phyloP scores from a whole-genome alignment of 2,113 vertebrate species.

The Megaceryle torquata region DNA sequence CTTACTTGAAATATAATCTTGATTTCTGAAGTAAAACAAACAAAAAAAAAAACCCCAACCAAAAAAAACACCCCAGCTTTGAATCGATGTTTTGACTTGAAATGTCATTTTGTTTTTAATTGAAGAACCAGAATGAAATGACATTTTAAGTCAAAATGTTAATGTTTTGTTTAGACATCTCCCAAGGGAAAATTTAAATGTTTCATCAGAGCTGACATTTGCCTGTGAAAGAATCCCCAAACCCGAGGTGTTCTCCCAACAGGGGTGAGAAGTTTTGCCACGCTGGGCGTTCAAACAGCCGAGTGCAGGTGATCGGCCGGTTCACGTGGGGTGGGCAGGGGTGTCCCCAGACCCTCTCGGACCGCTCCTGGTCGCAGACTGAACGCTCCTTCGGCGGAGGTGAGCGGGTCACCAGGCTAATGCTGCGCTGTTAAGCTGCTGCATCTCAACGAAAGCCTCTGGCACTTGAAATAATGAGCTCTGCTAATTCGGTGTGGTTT shows the following conservation, averaged over 20 bases:
- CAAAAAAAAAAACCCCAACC: background rate
- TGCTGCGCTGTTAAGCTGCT: background rate
- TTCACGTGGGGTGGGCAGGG: background rate
- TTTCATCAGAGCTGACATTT: slow-evolving; percentile 39
- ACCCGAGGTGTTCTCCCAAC: fast-evolving
- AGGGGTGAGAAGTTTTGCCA: background rate
- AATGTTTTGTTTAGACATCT: slow-evolving; percentile 59
- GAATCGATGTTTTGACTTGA: slow-evolving; percentile 46
- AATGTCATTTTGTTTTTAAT: slow-evolving; percentile 66
- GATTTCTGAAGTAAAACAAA: slow-evolving; percentile 19
- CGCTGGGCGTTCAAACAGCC: fast-evolving
- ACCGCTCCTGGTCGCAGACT: background rate
- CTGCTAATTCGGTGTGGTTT: background rate
- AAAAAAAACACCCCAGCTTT: background rate
- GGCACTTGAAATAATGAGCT: background rate
- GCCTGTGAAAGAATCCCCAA: background rate
- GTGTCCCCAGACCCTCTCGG: fast-evolving
- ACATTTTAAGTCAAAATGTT: slow-evolving; percentile 65
- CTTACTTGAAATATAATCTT: background rate
- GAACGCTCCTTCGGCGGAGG: fast-evolving
- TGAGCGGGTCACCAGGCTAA: background rate
- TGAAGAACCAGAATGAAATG: slow-evolving; percentile 40
- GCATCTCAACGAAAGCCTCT: background rate
- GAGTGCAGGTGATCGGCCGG: background rate
- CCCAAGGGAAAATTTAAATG: slow-evolving; percentile 11